phyloP scores from a whole-genome alignment of 1,140 invertebrate species.

The Drosophila watanabei region DNA sequence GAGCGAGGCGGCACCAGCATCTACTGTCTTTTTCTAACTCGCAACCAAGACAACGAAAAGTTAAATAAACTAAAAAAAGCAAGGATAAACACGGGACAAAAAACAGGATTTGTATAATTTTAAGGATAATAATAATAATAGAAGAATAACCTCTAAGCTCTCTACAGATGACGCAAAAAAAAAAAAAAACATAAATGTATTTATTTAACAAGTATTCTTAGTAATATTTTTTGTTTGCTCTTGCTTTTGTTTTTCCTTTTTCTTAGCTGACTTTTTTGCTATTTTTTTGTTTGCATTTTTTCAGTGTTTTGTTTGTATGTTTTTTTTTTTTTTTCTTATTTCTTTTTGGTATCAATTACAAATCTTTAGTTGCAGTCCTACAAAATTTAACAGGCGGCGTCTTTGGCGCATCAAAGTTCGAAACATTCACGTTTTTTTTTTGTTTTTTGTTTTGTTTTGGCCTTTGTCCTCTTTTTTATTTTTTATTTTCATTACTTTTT shows the following conservation, averaged over 20 bases:
- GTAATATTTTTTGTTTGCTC: conserved; percentile 28
- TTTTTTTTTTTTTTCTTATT: conserved; percentile 21
- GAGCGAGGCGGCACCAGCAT: conserved; percentile 29
- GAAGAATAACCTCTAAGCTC: conserved; percentile 29
- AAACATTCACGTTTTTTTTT: conserved; percentile 44
- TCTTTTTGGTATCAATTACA: conserved; percentile 64
- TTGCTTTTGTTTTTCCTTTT: conserved; percentile 17
- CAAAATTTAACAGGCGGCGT: conserved; percentile 37
- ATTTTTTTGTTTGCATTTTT: conserved; percentile 50
- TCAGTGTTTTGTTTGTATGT: conserved; percentile 26
- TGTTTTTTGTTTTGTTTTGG: conserved; percentile 3
- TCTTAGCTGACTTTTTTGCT: conserved; percentile 28
- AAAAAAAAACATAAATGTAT: too few species aligned
- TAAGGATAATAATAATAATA: background rate
- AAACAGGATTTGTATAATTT: background rate
- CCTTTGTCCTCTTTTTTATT: conserved; percentile 9
- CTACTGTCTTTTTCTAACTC: conserved; percentile 58
- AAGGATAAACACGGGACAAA: background rate
- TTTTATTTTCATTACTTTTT: background rate
- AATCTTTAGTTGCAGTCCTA: conserved; percentile 68
- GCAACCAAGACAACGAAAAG: conserved; percentile 5
- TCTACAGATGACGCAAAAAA: conserved; percentile 13
- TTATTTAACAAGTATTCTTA: conserved; percentile 44
- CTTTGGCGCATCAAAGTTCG: conserved; percentile 38
- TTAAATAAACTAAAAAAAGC: background rate